phyloP scores from a whole-genome alignment of 2,797 vertebrate species.

The Rhodeus uyekii region DNA sequence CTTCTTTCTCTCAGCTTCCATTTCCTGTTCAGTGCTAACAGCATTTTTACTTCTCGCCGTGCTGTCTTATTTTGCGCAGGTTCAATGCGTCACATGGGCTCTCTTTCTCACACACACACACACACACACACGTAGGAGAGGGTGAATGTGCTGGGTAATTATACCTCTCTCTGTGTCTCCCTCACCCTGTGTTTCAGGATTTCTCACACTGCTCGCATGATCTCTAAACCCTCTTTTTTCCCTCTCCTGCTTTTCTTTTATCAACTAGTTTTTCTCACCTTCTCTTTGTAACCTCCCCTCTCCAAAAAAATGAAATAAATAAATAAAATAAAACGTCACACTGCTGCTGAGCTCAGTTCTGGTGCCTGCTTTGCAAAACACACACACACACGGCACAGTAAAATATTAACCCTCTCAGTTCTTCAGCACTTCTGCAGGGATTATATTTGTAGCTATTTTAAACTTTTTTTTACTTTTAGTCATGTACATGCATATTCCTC shows the following conservation, averaged over 20 bases:
- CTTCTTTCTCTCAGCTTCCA: slow-evolving; percentile 33
- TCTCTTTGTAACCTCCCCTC: slow-evolving; percentile 11
- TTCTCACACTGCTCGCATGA: background rate
- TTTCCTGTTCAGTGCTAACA: slow-evolving; percentile 36
- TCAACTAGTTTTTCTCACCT: background rate
- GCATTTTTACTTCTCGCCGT: slow-evolving; percentile 19
- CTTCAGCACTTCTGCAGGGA: background rate
- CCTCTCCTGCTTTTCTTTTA: background rate
- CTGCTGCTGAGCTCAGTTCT: slow-evolving; percentile 15
- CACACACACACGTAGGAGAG: background rate
- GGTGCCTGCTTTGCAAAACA: background rate
- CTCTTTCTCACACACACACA: slow-evolving; percentile 1
- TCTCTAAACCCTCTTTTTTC: background rate
- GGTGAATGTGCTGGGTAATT: slow-evolving; percentile 8
- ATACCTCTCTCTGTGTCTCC: background rate
- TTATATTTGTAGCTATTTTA: background rate
- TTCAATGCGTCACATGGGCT: slow-evolving; percentile 10
- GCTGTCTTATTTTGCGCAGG: slow-evolving; percentile 20
- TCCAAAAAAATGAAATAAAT: background rate
- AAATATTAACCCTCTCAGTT: slow-evolving; percentile 18
- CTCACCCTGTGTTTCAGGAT: slow-evolving; percentile 6
- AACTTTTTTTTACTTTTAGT: background rate
- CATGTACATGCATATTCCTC: background rate
- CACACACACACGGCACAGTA: slow-evolving; percentile 1
- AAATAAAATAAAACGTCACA: slow-evolving; percentile 24